Base-by-base conservation (phyloP, 30 jellyfish, hydroid and myxozoan genomes). In the Rhopilema esculentum region DNA sequence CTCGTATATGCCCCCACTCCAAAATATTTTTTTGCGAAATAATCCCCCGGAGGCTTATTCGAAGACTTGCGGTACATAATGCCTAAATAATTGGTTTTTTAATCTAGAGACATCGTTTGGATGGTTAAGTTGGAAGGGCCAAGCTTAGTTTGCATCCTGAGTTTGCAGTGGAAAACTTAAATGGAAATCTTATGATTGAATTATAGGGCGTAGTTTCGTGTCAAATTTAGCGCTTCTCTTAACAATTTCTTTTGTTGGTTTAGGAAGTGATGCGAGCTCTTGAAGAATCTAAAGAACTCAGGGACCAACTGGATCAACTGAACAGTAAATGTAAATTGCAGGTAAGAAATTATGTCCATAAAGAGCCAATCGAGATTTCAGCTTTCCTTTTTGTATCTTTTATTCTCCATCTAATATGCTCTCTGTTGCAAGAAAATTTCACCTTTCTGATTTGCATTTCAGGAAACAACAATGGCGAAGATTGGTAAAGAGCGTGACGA, bases 201-300 rank as follows among this genome's bases (percentile, higher is more conserved):
- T 12, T 40, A 12, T 40, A 12, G 57, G 12, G 12, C 57, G 12
- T 40, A 2, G 57, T 40, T 40, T 40, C 57, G 57, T 40, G 6
- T 40, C 12, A 2, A 12, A 12, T 12, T 9, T 72, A 2, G 4
- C 4, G 26, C 28, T 12, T 72, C 48, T 8, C n/a, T 72, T 19
- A 69, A 1, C 8, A 8, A 6, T 49, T 40, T 49, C 2, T 85
- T 22, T 57, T 86, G 1, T 22, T 27, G 21, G 20, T 72, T 18
- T 31, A 93, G 98, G 98, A 92, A 50, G 90, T 92, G 1, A 79
- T 92, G 28, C 28, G 88, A 31, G 87, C 98, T 0, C 76, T 92
- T 28, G 98, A 92, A 69, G 90, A 91, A 29, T 62, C 93, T 15
- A 92, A 86, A 48, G 96, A 62, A 17, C 88, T 86, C 27, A 80